Evolutionary conservation across 2,113 vertebrate species (phyloP), one percentile per base, ranked within the genome.

Genomic region (Hymenochirus boettgeri): DNA sequence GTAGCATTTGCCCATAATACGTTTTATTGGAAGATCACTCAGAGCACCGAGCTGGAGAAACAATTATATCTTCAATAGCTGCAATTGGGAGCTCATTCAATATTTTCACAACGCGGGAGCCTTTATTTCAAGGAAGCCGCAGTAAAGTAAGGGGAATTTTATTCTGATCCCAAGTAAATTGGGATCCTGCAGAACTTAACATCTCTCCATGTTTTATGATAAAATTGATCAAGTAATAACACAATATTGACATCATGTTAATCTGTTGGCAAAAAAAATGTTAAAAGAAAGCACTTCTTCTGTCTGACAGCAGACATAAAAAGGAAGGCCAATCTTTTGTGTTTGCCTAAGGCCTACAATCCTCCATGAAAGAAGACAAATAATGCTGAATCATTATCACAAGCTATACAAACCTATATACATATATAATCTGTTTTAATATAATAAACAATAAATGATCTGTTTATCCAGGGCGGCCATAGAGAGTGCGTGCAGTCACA

Each of bases 191-290:
- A 19, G 53, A 27, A 19, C 52, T 48, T 26, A 19, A 46, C 25
- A 37, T 50, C 46, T 25, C 22, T 0, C n/a, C 17, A 29, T 24
- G 24, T 57, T 57, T 46, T 50, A 35, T 48, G 27, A 25, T 65
- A 27, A 57, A 26, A 65, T 65, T 26, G 63, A 57, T 57, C 48
- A 27, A 27, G 25, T 35, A 45, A 45, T 50, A 57, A 65, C 26
- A 56, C 47, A 15, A 57, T n/a, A 65, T 65, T 48, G 63, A 65
- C 54, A 65, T 57, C 25, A 57, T 47, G 62, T 65, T 55, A 47
- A 56, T 52, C 52, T 65, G 62, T 65, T 57, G 48, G 63, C 54
- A 50, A 57, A 50, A 45, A n/a, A 50, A 65, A 27, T 57, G 21
- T 25, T n/a, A 35, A 48, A 65, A 45, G 19, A 57, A 50, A 52